Evolutionary conservation across 2,113 vertebrate genomes (phyloP), one percentile per base, ranked within the genome.

Genomic region (Pomatostomus ruficeps): DNA sequence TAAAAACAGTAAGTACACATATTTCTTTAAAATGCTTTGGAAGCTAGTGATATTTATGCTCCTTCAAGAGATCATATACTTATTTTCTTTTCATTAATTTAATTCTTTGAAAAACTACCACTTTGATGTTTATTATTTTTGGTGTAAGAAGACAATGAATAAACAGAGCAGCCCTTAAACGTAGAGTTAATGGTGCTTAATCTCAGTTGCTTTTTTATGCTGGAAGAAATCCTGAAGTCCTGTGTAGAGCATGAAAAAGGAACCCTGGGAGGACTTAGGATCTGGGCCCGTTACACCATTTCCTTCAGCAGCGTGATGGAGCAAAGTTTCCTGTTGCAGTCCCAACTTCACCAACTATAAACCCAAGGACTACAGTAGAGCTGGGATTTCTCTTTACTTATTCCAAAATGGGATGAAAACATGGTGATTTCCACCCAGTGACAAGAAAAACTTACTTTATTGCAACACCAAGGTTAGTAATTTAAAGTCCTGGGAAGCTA

Each of bases 1-100:
- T 92, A 94, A 95, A 88, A 48, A 73, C 14, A 74, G 57, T 42
- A 85, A 94, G 20, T 55, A 54, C 55, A 77, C 55, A 93, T 88
- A 91, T 95, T 97, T 94, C n/a, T 97, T 88, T 74, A 66, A 73
- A 97, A 93, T 65, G n/a, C 33, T 85, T 93, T 95, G 67, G 52
- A 96, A 94, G 9, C 11, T 49, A 66, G 33, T 31, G 29, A 14
- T 65, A 85, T 85, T 92, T 88, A 86, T 51, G 15, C 14, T 79
- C 33, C 63, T 93, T 75, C 43, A 45, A 52, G 90, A 76, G 62
- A 70, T 82, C 65, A 67, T 33, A 51, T 6, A 42, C 42, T 92
- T 85, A 55, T 65, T 88, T 94, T 95, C 18, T 89, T 91, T 72
- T 48, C 9, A 29, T 67, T 83, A 49, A 35, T 95, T 67, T 57